Conservation (phyloP, 1,140 invertebrate genomes). For the Solenopsis fugax region DNA sequence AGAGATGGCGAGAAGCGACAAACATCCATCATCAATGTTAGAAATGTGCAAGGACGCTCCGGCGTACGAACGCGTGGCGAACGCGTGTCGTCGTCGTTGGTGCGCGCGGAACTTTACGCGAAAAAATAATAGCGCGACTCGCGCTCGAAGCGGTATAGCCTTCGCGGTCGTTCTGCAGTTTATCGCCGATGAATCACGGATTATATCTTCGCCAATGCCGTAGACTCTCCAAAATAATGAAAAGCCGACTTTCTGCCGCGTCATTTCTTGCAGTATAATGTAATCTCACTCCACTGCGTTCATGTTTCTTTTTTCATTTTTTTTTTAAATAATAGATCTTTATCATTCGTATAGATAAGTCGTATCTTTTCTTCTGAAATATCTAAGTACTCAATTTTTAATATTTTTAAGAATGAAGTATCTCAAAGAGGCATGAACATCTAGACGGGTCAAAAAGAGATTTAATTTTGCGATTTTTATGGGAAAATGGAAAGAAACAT, state of each 20-base stretch:
- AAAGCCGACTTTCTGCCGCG: not conserved
- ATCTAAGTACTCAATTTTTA: not conserved
- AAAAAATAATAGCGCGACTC: constrained; percentile 11
- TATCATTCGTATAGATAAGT: not conserved
- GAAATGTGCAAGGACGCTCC: too few relatives aligned
- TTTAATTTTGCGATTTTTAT: too few relatives aligned
- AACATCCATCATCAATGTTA: too few relatives aligned
- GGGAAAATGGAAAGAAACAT: too few relatives aligned
- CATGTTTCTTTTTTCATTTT: not conserved
- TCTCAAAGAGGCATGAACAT: not conserved
- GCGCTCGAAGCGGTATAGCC: too few relatives aligned
- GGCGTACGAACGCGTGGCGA: too few relatives aligned
- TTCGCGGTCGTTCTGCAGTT: not conserved
- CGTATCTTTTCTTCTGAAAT: not conserved
- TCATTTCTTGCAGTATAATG: not conserved
- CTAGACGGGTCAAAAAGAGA: not conserved
- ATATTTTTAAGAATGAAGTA: not conserved
- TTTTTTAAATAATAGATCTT: not conserved
- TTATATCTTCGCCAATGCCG: not conserved
- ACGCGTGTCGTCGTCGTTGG: too few relatives aligned
- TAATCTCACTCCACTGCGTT: not conserved
- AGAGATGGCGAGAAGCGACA: too few relatives aligned
- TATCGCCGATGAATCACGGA: constrained; percentile 27
- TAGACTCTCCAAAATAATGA: not conserved
- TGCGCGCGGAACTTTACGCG: too few relatives aligned